Base-by-base conservation (phyloP, 2,888 invertebrate genomes). In the Spilarctia lutea region DNA sequence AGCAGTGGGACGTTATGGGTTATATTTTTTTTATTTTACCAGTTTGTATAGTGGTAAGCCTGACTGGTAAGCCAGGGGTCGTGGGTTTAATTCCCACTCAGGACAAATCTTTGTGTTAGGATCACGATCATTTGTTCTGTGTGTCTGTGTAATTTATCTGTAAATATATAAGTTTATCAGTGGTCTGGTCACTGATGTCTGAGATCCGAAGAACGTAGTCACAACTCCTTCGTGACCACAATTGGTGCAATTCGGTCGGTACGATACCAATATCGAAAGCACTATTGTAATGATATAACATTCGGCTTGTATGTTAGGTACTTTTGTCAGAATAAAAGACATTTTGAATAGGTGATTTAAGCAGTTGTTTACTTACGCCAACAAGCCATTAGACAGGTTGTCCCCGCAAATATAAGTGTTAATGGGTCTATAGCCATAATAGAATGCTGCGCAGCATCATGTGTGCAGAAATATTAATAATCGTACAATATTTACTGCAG, bases 291-390 rank as follows among this genome's bases (percentile, higher is more conserved):
- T 8, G 52, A 3, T 1, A n/a, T 24, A 24, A 24, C 52, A n/a
- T 24, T 20, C n/a, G 10, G 52, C 8, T 7, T 24, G 8, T 24
- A 56, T 10, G 8, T 56, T 10, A 56, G 3, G n/a, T 56, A 56
- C 11, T 56, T 56, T n/a, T 8, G n/a, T n/a, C 27, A 27, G 3
- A 11, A 60, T 27, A 60, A 3, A 27, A 13, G 56, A 60, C 13
- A n/a, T 60, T 13, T 10, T n/a, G n/a, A n/a, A n/a, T 42, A 68
- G 20, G 6, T 18, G 7, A 45, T 68, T 68, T 30, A 52, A 10
- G 11, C 27, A 30, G 27, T 67, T 27, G 8, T 48, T 35, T 73
- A 93, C 94, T 92, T 79, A 94, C 94, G 94, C 92, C 93, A 94
- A 77, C 93, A 93, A 0, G 89, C 85, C 27, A 89, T 73, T 35